Conservation (phyloP, 2,888 invertebrate species). For the Steromphala cineraria region DNA sequence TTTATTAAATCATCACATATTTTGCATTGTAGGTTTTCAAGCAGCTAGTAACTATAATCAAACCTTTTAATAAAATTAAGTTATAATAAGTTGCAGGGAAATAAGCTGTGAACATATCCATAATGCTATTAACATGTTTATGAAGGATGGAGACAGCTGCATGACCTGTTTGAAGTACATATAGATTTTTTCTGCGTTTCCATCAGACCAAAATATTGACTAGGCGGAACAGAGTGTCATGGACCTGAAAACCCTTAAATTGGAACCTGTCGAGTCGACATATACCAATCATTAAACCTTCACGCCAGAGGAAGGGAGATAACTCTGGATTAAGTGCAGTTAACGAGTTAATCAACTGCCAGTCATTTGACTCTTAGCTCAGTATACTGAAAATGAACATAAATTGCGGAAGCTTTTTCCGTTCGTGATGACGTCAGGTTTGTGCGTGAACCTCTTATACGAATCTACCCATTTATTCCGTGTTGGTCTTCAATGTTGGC, state of each 20-base stretch:
- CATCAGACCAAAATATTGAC: neutral
- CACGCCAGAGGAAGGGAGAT: neutral
- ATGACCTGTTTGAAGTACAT: too few species aligned
- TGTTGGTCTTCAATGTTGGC: neutral
- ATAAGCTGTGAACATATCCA: too few species aligned
- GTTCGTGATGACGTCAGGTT: neutral
- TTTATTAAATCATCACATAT: too few species aligned
- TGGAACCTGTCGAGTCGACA: constrained; percentile 1
- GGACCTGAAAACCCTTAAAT: neutral
- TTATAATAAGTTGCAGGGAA: too few species aligned
- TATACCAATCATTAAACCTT: neutral
- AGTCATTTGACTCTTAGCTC: neutral
- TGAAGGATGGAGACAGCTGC: too few species aligned
- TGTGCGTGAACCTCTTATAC: neutral
- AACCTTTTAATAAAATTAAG: too few species aligned
- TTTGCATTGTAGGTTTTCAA: too few species aligned
- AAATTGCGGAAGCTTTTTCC: neutral
- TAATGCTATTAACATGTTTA: too few species aligned
- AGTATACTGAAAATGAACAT: neutral
- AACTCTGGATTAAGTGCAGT: neutral
- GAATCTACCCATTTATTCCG: neutral
- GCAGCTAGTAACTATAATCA: too few species aligned
- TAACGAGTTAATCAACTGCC: neutral
- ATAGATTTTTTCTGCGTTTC: neutral
- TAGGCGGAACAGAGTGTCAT: neutral